Evolutionary conservation across 2,888 invertebrate genomes (phyloP).

Genomic region (Baronia brevicornis): DNA sequence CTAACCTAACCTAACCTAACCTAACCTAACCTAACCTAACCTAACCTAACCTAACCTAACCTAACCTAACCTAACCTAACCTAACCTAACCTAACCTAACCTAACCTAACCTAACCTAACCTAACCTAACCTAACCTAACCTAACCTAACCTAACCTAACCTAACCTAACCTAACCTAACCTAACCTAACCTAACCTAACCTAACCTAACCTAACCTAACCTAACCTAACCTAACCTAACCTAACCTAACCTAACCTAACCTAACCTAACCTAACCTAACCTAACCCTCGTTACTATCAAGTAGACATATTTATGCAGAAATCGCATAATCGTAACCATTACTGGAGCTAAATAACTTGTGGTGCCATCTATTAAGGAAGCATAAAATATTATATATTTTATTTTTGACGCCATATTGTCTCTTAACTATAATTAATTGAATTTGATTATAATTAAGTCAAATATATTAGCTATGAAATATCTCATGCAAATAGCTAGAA

Average conservation of each 20-base stretch:
- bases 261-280: conserved; percentile 9
- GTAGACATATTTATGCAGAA: conserved; percentile 6
- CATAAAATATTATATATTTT: too few species aligned
- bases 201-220: conserved; percentile 11
- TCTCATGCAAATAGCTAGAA: too few species aligned
- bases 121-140: conserved; percentile 19
- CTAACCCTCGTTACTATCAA: conserved; percentile 5
- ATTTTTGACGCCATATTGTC: too few species aligned
- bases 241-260: conserved; percentile 7
- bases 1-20: conserved; percentile 17
- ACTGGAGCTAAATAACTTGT: too few species aligned
- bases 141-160: conserved; percentile 19
- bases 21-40: conserved; percentile 17
- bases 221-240: conserved; percentile 9
- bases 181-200: conserved; percentile 11
- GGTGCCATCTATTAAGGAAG: too few species aligned
- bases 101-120: conserved; percentile 18
- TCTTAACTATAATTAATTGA: too few species aligned
- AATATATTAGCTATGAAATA: too few species aligned
- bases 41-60: conserved; percentile 16
- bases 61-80: conserved; percentile 15
- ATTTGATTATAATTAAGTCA: too few species aligned
- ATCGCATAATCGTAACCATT: too few species aligned
- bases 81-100: conserved; percentile 17
- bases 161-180: conserved; percentile 15